Evolutionary conservation across 1,140 invertebrate species (phyloP).

Genomic region (Gryllus bimaculatus): DNA sequence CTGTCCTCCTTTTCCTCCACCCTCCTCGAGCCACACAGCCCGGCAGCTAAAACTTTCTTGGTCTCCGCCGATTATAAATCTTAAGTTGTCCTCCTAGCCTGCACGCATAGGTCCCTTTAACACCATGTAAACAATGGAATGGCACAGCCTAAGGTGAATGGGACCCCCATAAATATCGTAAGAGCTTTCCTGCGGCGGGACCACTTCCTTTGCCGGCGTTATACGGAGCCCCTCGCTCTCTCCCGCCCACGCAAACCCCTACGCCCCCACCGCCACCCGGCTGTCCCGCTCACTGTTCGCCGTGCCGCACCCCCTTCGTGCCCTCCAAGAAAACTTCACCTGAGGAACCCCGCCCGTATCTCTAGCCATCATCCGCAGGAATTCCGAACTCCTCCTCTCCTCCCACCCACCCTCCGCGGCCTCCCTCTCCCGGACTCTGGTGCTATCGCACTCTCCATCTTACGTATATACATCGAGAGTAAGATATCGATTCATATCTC

Average conservation of each 20-base stretch:
- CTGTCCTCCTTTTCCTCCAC: neutral
- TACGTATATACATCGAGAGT: neutral
- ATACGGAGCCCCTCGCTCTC: neutral
- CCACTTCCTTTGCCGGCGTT: neutral
- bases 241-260: neutral
- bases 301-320: too few relatives aligned
- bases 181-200: neutral
- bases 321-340: neutral
- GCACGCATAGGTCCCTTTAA: constrained; percentile 3
- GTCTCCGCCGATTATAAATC: neutral
- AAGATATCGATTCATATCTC: constrained; percentile 5
- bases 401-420: neutral
- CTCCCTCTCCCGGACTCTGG: neutral
- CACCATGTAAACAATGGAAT: constrained; percentile 4
- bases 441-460: neutral
- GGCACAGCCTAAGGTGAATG: neutral
- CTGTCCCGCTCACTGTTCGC: too few relatives aligned
- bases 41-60: neutral
- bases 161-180: constrained; percentile 3
- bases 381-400: neutral
- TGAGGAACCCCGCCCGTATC: neutral
- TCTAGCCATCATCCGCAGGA: neutral
- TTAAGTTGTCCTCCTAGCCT: neutral
- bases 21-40: too few relatives aligned
- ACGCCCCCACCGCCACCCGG: too few relatives aligned